Evolutionary conservation across 2,888 invertebrate species (phyloP), one percentile per base, ranked within the genome.

Genomic region (Petrophora chlorosata): DNA sequence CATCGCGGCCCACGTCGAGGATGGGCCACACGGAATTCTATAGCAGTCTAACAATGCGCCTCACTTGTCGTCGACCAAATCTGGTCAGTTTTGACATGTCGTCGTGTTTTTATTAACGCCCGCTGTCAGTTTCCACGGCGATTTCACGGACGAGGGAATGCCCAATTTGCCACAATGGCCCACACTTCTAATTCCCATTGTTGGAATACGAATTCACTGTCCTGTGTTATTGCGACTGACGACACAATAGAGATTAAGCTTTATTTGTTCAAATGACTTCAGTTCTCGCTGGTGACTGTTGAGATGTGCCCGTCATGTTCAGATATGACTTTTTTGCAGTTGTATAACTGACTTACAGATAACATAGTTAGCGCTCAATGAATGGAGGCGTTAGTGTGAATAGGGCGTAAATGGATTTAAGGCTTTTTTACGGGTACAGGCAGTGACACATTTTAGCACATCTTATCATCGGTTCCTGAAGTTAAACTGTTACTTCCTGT

Each of bases 71-170:
- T 75, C 79, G 73, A 77, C 85, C 70, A 85, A 85, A 85, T 83
- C 84, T 85, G 83, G 82, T 83, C 85, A 86, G 88, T 89, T 89
- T 84, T 89, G 89, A 89, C 89, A 88, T 76, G 79, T 87, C 79
- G 86, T 88, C 88, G 85, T 88, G 89, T 89, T 89, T 85, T 88
- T 88, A 83, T 85, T 82, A 81, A 85, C 85, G 85, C 76, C 81
- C 76, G 80, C 74, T 79, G 80, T 83, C 83, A 82, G 74, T 78
- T 74, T 72, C 72, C 67, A 72, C 66, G 73, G 71, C 67, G 68
- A 82, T 85, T 85, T 85, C 72, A 84, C 79, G 82, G 80, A 53
- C 73, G 76, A 77, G 73, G 73, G 76, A 73, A 82, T 71, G 78
- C 75, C 85, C 83, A 88, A 88, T 89, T 88, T 85, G 80, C 75